Evolutionary conservation across 2,797 vertebrate species (phyloP).

Genomic region (Mastacembelus armatus): DNA sequence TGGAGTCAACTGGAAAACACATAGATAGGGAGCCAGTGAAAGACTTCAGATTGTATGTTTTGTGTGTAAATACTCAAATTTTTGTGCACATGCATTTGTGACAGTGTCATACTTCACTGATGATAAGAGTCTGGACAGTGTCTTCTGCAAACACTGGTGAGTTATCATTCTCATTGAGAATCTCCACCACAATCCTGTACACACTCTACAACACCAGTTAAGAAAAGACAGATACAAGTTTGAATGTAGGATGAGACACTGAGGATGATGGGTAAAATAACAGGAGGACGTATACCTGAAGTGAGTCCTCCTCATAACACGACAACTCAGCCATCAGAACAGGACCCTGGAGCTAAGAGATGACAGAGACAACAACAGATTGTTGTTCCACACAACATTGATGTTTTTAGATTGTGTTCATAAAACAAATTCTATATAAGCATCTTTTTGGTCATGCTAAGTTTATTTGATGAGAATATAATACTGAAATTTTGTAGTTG

Average conservation of each 20-base stretch:
- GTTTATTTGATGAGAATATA: too few relatives aligned
- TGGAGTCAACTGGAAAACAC: constrained; percentile 77
- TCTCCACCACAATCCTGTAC: constrained; percentile 87
- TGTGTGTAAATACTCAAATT: background rate
- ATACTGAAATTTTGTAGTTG: too few relatives aligned
- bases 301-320: constrained; percentile 77
- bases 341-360: constrained; percentile 73
- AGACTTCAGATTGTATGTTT: background rate
- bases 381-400: too few relatives aligned
- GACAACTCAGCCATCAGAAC: constrained; percentile 77
- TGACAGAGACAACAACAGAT: too few relatives aligned
- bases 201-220: constrained; percentile 68
- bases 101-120: constrained; percentile 82
- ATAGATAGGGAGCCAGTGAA: constrained; percentile 11
- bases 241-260: background rate
- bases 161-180: constrained; percentile 88
- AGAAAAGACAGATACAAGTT: constrained; percentile 1
- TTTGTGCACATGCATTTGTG: background rate
- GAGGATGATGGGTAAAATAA: constrained; percentile 1
- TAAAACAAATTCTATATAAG: too few relatives aligned
- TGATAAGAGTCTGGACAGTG: constrained; percentile 64
- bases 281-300: constrained; percentile 68
- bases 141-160: constrained; percentile 79
- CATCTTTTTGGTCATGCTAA: too few relatives aligned
- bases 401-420: too few relatives aligned